A percentile compares a stretch with the other conserved stretches of the same genome.
These are phyloP conservation scores for Tetanocera ferruginea DNA, from an alignment of 2,888 invertebrate species.

Conservation along the genomic window DNA sequence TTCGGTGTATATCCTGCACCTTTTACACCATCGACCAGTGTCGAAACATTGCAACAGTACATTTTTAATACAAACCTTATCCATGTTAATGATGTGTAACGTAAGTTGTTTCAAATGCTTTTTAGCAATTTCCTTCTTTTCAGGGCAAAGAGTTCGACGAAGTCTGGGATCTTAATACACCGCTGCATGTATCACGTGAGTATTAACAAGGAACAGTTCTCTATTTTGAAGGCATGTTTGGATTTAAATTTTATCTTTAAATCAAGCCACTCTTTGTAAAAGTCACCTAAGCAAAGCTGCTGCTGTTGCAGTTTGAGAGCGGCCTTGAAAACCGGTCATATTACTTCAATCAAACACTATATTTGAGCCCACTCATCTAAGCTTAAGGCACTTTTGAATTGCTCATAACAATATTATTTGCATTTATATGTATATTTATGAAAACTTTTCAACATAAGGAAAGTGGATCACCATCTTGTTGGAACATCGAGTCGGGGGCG, in stretches of 20 bases:
- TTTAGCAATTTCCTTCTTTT: too few relatives aligned
- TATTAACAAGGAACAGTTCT: neutral
- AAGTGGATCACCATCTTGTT: neutral
- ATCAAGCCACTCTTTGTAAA: neutral
- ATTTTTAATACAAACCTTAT: too few relatives aligned
- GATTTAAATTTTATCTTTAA: neutral
- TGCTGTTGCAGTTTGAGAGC: neutral
- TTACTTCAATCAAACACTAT: neutral
- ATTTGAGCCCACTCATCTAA: neutral
- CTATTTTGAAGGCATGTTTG: neutral
- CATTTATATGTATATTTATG: too few relatives aligned
- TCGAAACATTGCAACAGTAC: too few relatives aligned
- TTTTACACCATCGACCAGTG: too few relatives aligned
- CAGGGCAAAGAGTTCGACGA: too few relatives aligned
- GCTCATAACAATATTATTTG: neutral
- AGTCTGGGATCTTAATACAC: too few relatives aligned
- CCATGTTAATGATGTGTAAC: too few relatives aligned
- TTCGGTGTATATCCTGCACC: too few relatives aligned
- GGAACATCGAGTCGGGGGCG: neutral
- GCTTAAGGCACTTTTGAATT: neutral
- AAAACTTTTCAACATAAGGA: neutral
- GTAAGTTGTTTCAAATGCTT: too few relatives aligned
- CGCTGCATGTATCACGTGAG: neutral
- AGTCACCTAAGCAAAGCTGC: too few relatives aligned
- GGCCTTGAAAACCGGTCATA: too few relatives aligned